Evolutionary conservation across 2,888 invertebrate species (phyloP).

Genomic region (Limnephilus marmoratus): DNA sequence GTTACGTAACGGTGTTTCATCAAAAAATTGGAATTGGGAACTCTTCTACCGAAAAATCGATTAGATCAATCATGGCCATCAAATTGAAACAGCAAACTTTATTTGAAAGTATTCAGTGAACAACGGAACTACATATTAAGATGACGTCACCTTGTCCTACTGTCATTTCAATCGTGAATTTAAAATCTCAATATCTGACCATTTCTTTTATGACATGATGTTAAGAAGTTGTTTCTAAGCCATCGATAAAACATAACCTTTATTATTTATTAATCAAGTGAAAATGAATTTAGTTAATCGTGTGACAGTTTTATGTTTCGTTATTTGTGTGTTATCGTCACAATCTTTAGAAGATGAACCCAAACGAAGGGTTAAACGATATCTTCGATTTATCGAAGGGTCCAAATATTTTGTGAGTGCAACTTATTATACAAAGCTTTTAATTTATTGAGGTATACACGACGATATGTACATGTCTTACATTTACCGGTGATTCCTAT

Average conservation of each 20-base stretch:
- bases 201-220: background rate
- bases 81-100: background rate
- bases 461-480: no score
- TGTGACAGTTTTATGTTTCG: background rate
- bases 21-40: background rate
- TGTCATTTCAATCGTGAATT: background rate
- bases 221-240: background rate
- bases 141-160: background rate
- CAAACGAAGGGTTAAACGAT: conserved; percentile 70
- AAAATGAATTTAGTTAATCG: background rate
- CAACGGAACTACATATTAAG: background rate
- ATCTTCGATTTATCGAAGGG: conserved; percentile 70
- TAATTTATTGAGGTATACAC: background rate
- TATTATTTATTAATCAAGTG: background rate
- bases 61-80: background rate
- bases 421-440: background rate
- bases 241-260: background rate
- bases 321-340: conserved; percentile 19
- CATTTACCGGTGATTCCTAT: no score
- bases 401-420: conserved; percentile 71
- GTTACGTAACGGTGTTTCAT: background rate
- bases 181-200: background rate
- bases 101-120: background rate
- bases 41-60: background rate
- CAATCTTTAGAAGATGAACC: conserved; percentile 29